Evolutionary conservation across 2,797 vertebrate genomes (phyloP).

Genomic region (Iguana delicatissima): DNA sequence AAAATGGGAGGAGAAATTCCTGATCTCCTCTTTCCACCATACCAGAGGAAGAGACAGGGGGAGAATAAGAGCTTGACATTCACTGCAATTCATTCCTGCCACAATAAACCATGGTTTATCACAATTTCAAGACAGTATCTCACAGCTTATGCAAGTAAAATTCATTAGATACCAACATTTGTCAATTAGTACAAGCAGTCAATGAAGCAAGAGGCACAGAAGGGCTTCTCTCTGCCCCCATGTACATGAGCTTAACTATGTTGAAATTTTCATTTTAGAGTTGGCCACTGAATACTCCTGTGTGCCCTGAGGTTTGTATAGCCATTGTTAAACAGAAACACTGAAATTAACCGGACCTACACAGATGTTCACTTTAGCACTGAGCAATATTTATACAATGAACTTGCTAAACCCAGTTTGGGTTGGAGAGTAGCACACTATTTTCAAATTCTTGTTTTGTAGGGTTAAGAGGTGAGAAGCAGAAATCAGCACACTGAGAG

Average conservation of each 20-base stretch:
- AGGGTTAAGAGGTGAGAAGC: conserved; percentile 22
- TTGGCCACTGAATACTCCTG: neutral
- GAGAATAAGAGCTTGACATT: neutral
- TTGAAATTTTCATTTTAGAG: neutral
- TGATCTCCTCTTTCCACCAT: neutral
- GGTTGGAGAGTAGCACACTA: neutral
- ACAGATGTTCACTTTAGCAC: neutral
- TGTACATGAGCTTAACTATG: neutral
- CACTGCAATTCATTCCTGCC: neutral
- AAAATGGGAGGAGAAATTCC: neutral
- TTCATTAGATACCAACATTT: neutral
- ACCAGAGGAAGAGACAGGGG: neutral
- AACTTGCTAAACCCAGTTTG: conserved; percentile 16
- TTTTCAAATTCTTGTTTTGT: conserved; percentile 12
- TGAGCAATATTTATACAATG: neutral
- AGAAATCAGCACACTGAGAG: conserved; percentile 50
- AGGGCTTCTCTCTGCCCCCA: too few species aligned
- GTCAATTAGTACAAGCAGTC: neutral
- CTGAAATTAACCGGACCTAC: neutral
- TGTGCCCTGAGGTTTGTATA: neutral
- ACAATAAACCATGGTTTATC: neutral
- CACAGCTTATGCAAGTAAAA: neutral
- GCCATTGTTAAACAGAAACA: neutral
- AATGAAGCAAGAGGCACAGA: neutral
- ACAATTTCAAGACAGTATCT: neutral